These are phyloP conservation scores for Eupristina koningsbergeri DNA, from an alignment of 1,140 invertebrate genomes.

Conservation along the genomic window DNA sequence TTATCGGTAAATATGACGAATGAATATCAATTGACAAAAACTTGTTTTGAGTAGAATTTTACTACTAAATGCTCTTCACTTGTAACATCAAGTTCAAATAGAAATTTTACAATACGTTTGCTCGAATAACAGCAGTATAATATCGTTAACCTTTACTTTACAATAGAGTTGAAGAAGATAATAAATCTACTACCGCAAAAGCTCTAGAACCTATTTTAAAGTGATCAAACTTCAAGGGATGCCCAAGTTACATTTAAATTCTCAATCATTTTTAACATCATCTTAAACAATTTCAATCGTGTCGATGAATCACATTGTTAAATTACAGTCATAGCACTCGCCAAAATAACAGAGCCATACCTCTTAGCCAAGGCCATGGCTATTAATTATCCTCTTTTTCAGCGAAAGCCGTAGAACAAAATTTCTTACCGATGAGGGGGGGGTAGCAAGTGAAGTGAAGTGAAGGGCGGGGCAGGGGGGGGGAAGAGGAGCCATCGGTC, in stretches of 20 bases:
- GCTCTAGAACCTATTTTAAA: background rate
- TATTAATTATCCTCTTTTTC: slow-evolving; percentile 34
- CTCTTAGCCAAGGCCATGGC: background rate
- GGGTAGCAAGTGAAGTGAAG: no score
- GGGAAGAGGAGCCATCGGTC: slow-evolving; percentile 32
- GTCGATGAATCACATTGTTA: slow-evolving; percentile 33
- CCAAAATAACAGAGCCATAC: slow-evolving; percentile 32
- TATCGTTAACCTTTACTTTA: no score
- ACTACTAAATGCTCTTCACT: no score
- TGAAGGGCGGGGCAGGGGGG: no score
- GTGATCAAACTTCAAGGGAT: background rate
- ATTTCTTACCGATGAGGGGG: slow-evolving; percentile 43
- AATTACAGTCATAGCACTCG: slow-evolving; percentile 17
- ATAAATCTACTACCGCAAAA: background rate
- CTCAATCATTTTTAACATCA: background rate
- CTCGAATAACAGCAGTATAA: no score
- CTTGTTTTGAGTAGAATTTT: no score
- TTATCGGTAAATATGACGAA: no score
- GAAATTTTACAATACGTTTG: no score
- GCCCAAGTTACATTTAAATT: background rate
- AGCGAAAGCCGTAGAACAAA: slow-evolving; percentile 2
- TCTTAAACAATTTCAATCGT: slow-evolving; percentile 9
- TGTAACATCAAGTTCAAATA: no score
- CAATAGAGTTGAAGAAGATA: background rate
- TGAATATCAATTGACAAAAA: no score